Evolutionary conservation across 2,888 invertebrate species (phyloP).

Genomic region (Melipona beecheii): DNA sequence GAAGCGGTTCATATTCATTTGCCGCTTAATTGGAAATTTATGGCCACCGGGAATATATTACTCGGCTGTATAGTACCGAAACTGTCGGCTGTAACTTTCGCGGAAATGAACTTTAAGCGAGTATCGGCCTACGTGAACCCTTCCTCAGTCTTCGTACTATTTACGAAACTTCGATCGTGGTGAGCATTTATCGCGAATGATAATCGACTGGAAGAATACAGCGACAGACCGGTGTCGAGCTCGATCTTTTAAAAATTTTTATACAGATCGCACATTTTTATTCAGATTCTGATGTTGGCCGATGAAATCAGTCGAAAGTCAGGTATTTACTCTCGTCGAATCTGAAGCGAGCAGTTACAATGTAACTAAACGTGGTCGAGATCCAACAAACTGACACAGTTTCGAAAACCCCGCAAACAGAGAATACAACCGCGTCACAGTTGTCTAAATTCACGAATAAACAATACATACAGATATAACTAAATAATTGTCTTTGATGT

Average conservation of each 20-base stretch:
- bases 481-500: no score
- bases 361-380: no score
- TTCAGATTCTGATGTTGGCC: neutral
- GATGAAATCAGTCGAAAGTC: neutral
- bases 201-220: neutral
- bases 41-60: slow-evolving; percentile 59
- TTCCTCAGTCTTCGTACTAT: neutral
- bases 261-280: neutral
- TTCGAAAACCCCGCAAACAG: no score
- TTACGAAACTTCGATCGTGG: slow-evolving; percentile 1
- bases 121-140: slow-evolving; percentile 19
- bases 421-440: no score
- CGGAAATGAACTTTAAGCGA: slow-evolving; percentile 55
- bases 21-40: slow-evolving; percentile 72
- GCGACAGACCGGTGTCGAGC: neutral
- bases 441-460: no score
- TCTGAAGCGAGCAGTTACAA: no score
- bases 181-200: slow-evolving; percentile 26
- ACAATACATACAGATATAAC: no score
- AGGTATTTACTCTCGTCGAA: neutral
- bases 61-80: slow-evolving; percentile 34
- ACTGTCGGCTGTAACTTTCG: slow-evolving; percentile 57
- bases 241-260: neutral
- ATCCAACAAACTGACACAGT: no score
- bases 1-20: slow-evolving; percentile 71